These are phyloP conservation scores for Indri indri DNA, from an alignment of 2,113 vertebrate species.

Conservation along the genomic window DNA sequence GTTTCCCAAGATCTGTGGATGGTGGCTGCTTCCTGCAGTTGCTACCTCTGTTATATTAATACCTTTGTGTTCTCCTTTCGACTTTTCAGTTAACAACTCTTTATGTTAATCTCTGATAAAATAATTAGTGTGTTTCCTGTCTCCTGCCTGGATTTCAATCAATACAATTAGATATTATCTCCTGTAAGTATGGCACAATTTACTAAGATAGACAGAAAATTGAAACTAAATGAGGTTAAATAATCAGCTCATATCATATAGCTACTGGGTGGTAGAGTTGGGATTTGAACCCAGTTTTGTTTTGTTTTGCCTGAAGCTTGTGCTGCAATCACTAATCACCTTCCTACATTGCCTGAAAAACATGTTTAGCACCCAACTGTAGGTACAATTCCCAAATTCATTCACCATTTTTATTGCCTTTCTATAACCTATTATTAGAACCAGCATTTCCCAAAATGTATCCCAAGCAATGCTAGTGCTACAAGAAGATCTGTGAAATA, in stretches of 20 bases:
- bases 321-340: neutral
- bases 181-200: neutral
- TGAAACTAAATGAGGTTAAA: neutral
- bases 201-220: neutral
- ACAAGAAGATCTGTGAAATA: neutral
- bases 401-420: neutral
- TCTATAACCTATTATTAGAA: neutral
- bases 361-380: neutral
- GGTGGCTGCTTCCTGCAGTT: neutral
- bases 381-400: neutral
- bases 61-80: neutral
- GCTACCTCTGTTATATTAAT: neutral
- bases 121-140: neutral
- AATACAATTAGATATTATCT: neutral
- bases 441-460: neutral
- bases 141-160: neutral
- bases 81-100: neutral
- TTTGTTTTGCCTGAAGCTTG: conserved; percentile 17
- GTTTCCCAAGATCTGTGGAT: neutral
- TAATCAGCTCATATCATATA: neutral
- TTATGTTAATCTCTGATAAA: conserved; percentile 27
- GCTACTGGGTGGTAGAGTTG: neutral
- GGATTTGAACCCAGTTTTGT: conserved; percentile 30
- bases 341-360: neutral
- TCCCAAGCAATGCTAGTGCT: neutral